A percentile compares a stretch with the other conserved stretches of the same genome.
Evolutionary conservation across 2,797 vertebrate species (phyloP).

Genomic region (Parotocinclus haroldoi): DNA sequence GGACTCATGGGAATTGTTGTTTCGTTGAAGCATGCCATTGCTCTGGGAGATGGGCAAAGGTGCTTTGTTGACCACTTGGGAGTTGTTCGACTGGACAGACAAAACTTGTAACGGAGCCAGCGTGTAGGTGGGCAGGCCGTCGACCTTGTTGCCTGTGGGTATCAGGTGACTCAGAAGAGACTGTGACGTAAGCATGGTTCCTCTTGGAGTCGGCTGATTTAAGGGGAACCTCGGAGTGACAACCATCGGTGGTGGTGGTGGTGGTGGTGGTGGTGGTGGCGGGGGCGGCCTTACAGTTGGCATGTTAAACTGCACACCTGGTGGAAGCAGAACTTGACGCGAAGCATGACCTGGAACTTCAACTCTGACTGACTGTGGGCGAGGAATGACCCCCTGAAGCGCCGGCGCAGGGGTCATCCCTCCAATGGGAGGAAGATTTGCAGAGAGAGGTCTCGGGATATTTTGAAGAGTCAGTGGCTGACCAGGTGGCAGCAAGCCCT

Average conservation of each 20-base stretch:
- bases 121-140: conserved; percentile 91
- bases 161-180: conserved; percentile 89
- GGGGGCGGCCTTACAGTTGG: conserved; percentile 59
- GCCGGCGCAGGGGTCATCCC: conserved; percentile 54
- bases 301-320: conserved; percentile 61
- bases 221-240: conserved; percentile 68
- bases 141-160: conserved; percentile 89
- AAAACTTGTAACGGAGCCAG: conserved; percentile 83
- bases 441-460: conserved; percentile 51
- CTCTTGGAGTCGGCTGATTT: conserved; percentile 73
- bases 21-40: conserved; percentile 63
- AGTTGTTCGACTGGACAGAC: conserved; percentile 64
- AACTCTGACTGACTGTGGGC: conserved; percentile 61
- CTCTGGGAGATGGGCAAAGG: conserved; percentile 75
- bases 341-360: conserved; percentile 55
- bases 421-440: conserved; percentile 49
- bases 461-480: conserved; percentile 67
- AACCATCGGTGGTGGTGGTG: conserved; percentile 69
- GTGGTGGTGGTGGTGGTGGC: no score
- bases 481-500: conserved; percentile 71
- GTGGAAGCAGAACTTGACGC: conserved; percentile 62
- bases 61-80: conserved; percentile 61
- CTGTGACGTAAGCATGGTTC: conserved; percentile 83
- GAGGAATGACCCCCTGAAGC: conserved; percentile 48
- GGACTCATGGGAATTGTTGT: conserved; percentile 59